Percentiles rank a stretch among this genome's conserved stretches.
Evolutionary conservation across 2,888 invertebrate genomes (phyloP).

Genomic region (Tolmerus cingulatus): DNA sequence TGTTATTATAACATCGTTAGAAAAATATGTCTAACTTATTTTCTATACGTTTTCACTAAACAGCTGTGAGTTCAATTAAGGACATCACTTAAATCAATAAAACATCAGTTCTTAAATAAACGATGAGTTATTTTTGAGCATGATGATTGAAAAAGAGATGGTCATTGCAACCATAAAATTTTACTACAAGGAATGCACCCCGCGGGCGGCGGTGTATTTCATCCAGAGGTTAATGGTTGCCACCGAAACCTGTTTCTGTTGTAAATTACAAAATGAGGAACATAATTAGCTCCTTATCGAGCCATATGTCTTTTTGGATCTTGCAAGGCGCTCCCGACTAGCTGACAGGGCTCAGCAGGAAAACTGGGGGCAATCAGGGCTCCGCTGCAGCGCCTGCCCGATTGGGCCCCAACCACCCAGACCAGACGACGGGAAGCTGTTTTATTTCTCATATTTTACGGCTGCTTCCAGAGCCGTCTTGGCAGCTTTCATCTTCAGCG

Average conservation of each 20-base stretch:
- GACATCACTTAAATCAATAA: not conserved
- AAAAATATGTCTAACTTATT: not conserved
- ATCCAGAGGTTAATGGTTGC: not conserved
- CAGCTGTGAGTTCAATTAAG: not conserved
- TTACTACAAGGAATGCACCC: not conserved
- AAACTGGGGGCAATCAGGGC: not conserved
- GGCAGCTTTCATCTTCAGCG: slow-evolving; percentile 20
- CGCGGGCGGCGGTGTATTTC: not conserved
- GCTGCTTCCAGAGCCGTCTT: not conserved
- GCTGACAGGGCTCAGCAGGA: not conserved
- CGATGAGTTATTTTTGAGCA: not conserved
- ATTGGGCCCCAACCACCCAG: not conserved
- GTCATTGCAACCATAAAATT: not conserved
- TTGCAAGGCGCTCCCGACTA: not conserved
- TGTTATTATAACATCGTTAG: not conserved
- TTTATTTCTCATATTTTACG: slow-evolving; percentile 27
- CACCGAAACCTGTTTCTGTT: slow-evolving; percentile 13
- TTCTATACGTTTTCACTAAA: not conserved
- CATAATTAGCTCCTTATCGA: slow-evolving; percentile 17
- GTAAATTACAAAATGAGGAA: not conserved
- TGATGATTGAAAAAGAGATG: not conserved
- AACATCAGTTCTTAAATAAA: not conserved
- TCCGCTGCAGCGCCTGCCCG: not conserved
- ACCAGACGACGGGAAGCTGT: not conserved
- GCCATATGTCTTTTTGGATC: slow-evolving; percentile 4